Evolutionary conservation across 2,888 invertebrate genomes (phyloP), one percentile per base, ranked within the genome.

Genomic region (Leptinotarsa tumamoca): DNA sequence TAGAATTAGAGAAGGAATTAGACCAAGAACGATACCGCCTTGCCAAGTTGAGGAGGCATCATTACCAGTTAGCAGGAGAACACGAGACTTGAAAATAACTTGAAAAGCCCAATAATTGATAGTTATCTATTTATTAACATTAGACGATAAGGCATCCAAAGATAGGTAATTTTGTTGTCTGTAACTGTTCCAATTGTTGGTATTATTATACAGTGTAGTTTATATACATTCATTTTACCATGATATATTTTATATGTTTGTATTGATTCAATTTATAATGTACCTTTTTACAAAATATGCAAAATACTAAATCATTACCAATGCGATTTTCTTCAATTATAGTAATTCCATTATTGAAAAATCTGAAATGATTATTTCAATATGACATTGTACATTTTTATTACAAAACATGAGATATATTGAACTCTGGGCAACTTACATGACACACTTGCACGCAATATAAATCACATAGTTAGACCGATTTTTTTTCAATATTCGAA

Each of bases 1-100:
- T 99, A 80, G 97, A 98, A 89, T 90, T 98, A 82, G 98, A 99
- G 88, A 95, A 94, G 80, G 94, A 95, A 73, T 90, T 99, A 80
- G 96, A 96, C 86, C 94, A 94, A 80, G 98, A 99, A 90, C 91
- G 99, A 79, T 91, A 94, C 80, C 91, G 93, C 80, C 90, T 99
- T 80, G 93, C 97, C 43, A 95, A 96, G 76, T 91, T 99, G 75
- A 91, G 99, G 78, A 95, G 95, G 85, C 94, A 96, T 81, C 98
- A 99, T 90, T 99, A 99, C 90, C 94, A 95, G 84, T 90, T 96
- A 83, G 95, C 94, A 77, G 94, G 92, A 80, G 90, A 92, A 81
- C 89, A 90, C 72, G 92, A 82, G 68, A 79, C 83, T 73, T 84
- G 82, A 84, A 74, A 68, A 15, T 54, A 66, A n/a, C n/a, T 21